These are phyloP conservation scores for Stegostoma tigrinum DNA, from an alignment of 2,113 vertebrate species.

Conservation along the genomic window DNA sequence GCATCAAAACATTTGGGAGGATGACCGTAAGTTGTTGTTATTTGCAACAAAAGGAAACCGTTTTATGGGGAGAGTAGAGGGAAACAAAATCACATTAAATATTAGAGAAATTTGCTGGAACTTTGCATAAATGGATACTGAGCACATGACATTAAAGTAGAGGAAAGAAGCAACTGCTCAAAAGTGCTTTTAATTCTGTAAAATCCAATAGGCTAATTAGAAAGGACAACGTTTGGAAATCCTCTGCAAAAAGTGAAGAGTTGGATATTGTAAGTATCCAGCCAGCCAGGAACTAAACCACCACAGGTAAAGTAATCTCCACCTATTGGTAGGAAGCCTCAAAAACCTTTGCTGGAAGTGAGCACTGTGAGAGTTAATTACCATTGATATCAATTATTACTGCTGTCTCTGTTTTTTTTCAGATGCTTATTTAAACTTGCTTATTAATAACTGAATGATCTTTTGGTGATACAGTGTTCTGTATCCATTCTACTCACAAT, in stretches of 20 bases:
- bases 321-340: neutral
- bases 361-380: neutral
- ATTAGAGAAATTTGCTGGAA: neutral
- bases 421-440: constrained; percentile 41
- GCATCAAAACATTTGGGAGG: neutral
- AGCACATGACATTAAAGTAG: neutral
- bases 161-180: neutral
- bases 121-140: neutral
- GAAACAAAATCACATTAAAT: neutral
- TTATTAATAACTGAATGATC: constrained; percentile 43
- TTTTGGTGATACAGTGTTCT: constrained; percentile 39
- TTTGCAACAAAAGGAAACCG: neutral
- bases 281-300: neutral
- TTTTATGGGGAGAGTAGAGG: neutral
- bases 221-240: neutral
- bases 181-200: neutral
- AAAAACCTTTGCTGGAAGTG: neutral
- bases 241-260: neutral
- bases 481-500: neutral
- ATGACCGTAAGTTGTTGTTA: neutral
- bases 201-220: neutral
- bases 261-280: neutral
- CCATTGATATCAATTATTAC: constrained; percentile 45
- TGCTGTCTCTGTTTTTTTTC: constrained; percentile 43
- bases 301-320: no score